These are phyloP conservation scores for Troides helena DNA, from an alignment of 2,888 invertebrate genomes.

Conservation along the genomic window DNA sequence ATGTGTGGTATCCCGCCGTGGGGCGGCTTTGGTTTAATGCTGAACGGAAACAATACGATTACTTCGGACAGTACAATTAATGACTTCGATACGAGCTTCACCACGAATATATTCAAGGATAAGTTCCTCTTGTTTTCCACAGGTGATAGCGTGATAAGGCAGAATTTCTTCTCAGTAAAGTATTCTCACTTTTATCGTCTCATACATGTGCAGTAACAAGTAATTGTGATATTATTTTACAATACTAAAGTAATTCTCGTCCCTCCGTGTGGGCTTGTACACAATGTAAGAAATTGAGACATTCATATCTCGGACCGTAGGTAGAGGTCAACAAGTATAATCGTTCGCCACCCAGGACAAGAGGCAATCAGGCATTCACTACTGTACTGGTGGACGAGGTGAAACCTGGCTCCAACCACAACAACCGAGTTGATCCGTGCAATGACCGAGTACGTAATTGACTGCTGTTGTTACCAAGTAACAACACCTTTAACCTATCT, in stretches of 20 bases:
- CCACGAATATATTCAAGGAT: conserved; percentile 18
- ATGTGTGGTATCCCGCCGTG: conserved; percentile 62
- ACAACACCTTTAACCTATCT: conserved; percentile 4
- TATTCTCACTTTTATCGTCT: neutral
- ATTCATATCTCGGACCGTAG: conserved; percentile 8
- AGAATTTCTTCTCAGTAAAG: conserved; percentile 10
- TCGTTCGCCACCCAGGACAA: conserved; percentile 37
- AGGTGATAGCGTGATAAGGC: conserved; percentile 27
- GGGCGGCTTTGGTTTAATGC: conserved; percentile 45
- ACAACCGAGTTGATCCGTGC: conserved; percentile 29
- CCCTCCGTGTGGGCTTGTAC: neutral
- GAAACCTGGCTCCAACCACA: conserved; percentile 32
- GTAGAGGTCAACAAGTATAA: conserved; percentile 31
- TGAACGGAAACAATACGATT: conserved; percentile 60
- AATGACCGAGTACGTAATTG: conserved; percentile 29
- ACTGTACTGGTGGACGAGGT: conserved; percentile 26
- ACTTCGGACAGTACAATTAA: conserved; percentile 33
- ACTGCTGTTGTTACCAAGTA: neutral
- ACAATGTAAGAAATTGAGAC: conserved; percentile 7
- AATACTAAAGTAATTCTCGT: neutral
- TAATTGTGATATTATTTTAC: neutral
- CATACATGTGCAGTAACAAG: neutral
- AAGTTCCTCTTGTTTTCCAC: conserved; percentile 13
- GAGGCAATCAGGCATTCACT: conserved; percentile 37
- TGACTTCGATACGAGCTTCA: conserved; percentile 4